A percentile compares a stretch with the other conserved stretches of the same genome.
phyloP scores from a whole-genome alignment of 2,797 vertebrate species.

The Enteromius radiatus region DNA sequence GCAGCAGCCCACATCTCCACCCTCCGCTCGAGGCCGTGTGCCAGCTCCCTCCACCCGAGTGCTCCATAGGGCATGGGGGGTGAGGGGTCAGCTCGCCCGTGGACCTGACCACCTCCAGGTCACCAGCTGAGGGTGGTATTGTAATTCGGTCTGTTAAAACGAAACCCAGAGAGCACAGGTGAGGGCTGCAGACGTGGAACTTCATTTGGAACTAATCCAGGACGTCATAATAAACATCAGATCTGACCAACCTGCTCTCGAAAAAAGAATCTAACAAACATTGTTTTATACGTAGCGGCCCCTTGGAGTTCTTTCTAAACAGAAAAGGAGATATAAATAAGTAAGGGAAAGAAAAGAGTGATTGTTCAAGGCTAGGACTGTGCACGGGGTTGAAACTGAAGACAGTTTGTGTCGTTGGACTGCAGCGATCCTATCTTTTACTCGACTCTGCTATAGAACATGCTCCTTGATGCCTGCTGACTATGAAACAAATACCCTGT shows the following conservation, averaged over 20 bases:
- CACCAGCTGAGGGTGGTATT: constrained; percentile 23
- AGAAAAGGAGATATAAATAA: background rate
- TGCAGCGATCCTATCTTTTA: background rate
- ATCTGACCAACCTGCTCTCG: background rate
- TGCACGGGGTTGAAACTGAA: background rate
- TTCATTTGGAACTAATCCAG: constrained; percentile 21
- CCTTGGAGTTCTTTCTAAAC: background rate
- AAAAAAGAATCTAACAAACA: background rate
- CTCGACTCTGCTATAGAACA: background rate
- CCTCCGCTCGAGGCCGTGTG: constrained; percentile 16
- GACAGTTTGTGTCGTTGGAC: no score
- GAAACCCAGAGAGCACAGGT: constrained; percentile 39
- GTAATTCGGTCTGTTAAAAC: constrained; percentile 36
- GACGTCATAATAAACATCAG: constrained; percentile 1
- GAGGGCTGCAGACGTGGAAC: background rate
- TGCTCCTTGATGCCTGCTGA: background rate
- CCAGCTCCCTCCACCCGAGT: constrained; percentile 20
- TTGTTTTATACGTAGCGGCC: background rate
- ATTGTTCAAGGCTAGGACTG: background rate
- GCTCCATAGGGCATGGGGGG: constrained; percentile 23
- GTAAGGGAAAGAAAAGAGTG: background rate
- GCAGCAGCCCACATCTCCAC: background rate
- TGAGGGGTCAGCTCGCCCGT: constrained; percentile 7
- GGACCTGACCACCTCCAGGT: constrained; percentile 30
- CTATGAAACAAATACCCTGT: background rate